Base-by-base conservation (phyloP, 35 echinoderm and acorn worm species). In the Amphiura filiformis region DNA sequence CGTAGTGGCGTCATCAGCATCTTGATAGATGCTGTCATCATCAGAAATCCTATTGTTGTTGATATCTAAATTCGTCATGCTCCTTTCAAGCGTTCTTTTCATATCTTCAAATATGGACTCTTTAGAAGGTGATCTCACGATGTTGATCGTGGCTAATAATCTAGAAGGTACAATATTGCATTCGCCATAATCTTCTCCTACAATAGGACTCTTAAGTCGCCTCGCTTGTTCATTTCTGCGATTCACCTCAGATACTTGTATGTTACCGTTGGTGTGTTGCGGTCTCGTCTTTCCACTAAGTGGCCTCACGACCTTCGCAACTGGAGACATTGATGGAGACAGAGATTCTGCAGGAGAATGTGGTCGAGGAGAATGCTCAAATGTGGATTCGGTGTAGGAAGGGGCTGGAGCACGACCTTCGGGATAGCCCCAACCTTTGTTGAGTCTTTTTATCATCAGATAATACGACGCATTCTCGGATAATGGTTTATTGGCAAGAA, bases 401-500 rank as follows among this genome's bases (percentile, higher is more conserved):
- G 81, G n/a, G n/a, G 40, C 31, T n/a, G 89, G 65, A 32, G 38
- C 76, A 5, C 38, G 35, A 30, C 89, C 78, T 13, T 97, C 95
- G 18, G 95, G 95, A 81, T 86, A 94, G 36, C 95, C 95, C 81
- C 89, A 97, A 18, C 95, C 95, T 38, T 87, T 89, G 23, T 78
- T 81, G 23, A 97, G 32, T 47, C 95, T 86, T 37, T 79, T 97
- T 9, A 90, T 47, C 70, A 97, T 39, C 30, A 97, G 79, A 75
- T 93, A 89, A 56, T 97, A 97, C 56, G 75, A 49, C 34, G 95
- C 95, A 64, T 91, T 93, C 33, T 91, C 92, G 3, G 92, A 36
- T 18, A 91, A 75, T 13, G 95, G 95, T 86, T 81, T 93, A 85
- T 94, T 97, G 3, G 85, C 84, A 0, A 80, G 31, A 0, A 97